Evolutionary conservation across 2,888 invertebrate genomes (phyloP).

Genomic region (Papilio demoleus): DNA sequence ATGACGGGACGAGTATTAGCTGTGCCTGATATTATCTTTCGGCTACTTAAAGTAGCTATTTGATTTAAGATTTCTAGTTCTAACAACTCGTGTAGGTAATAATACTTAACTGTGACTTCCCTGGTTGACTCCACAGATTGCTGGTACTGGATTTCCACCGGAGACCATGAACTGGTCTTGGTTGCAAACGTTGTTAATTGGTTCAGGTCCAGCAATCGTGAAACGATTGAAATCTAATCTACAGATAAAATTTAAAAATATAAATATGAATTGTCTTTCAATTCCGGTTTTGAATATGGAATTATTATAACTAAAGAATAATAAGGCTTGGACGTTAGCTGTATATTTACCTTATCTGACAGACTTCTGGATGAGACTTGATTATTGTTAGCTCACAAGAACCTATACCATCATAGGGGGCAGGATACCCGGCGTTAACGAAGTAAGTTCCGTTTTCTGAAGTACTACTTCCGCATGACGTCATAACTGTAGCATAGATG

Average conservation of each 20-base stretch:
- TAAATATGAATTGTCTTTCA: neutral
- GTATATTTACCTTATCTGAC: constrained; percentile 88
- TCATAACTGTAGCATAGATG: constrained; percentile 83
- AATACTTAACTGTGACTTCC: constrained; percentile 89
- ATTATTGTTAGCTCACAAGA: constrained; percentile 93
- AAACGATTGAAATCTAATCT: constrained; percentile 92
- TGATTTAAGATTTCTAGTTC: no score
- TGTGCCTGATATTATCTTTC: no score
- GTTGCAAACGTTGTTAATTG: constrained; percentile 90
- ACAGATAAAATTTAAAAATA: constrained; percentile 37
- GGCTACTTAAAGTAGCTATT: no score
- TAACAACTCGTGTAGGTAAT: neutral
- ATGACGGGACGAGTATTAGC: no score
- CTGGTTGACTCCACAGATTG: constrained; percentile 91
- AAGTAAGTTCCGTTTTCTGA: constrained; percentile 94
- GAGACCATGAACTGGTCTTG: constrained; percentile 94
- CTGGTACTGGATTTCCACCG: constrained; percentile 90
- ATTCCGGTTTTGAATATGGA: neutral
- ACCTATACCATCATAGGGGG: constrained; percentile 88
- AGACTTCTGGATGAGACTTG: constrained; percentile 90
- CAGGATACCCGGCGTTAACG: constrained; percentile 92
- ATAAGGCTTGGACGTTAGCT: neutral
- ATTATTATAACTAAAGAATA: neutral
- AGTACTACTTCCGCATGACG: constrained; percentile 90
- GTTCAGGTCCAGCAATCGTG: constrained; percentile 89